Conservation (phyloP, 2,113 vertebrate genomes). For the Xiphophorus hellerii region DNA sequence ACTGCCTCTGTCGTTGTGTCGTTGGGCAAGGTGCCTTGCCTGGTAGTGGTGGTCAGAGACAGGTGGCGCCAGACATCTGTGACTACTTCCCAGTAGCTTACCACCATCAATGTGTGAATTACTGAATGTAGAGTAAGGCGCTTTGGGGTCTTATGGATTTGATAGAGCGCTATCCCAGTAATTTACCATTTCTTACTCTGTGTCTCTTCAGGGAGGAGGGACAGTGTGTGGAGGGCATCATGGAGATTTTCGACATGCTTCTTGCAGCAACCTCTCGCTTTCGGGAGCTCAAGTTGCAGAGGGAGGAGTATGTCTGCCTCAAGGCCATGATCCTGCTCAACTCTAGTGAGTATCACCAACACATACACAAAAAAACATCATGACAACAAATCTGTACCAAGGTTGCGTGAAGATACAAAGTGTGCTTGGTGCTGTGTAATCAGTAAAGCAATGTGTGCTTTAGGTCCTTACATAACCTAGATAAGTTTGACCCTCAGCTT, state of each 20-base stretch:
- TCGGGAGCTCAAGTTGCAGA: conserved; percentile 93
- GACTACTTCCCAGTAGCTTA: too few species aligned
- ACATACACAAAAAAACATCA: background rate
- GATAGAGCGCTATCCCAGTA: too few species aligned
- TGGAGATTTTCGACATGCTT: conserved; percentile 99
- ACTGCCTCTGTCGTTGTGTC: too few species aligned
- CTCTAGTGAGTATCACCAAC: conserved; percentile 88
- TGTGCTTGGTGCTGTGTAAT: background rate
- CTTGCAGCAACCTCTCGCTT: conserved; percentile 93
- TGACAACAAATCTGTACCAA: background rate
- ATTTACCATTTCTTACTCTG: background rate
- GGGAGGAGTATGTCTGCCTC: conserved; percentile 96
- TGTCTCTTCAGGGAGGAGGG: conserved; percentile 88
- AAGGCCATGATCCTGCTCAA: conserved; percentile 99
- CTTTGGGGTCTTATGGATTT: too few species aligned
- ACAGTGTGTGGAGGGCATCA: conserved; percentile 95
- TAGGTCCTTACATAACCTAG: conserved; percentile 3
- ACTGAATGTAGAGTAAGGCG: too few species aligned
- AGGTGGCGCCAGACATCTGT: too few species aligned
- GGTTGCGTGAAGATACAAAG: background rate
- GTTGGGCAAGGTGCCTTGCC: too few species aligned
- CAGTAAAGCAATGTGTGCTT: background rate
- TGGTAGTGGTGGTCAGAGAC: too few species aligned
- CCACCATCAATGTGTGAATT: too few species aligned
- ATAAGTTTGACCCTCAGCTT: conserved; percentile 10